phyloP scores from a whole-genome alignment of 2,113 vertebrate genomes.

The Tichodroma muraria region DNA sequence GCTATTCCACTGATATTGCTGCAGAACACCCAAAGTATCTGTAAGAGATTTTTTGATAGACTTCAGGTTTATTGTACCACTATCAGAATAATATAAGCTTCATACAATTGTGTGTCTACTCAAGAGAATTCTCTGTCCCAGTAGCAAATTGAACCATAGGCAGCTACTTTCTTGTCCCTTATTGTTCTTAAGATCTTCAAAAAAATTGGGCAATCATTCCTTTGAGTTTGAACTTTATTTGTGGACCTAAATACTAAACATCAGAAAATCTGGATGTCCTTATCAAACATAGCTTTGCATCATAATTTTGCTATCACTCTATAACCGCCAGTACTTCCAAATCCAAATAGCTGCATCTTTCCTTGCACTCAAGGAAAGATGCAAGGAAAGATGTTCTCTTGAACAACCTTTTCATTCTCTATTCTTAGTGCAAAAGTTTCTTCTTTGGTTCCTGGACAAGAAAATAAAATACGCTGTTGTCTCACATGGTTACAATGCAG shows the following conservation, averaged over 20 bases:
- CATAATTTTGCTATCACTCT: not conserved
- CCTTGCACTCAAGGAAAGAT: too few relatives aligned
- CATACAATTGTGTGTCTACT: not conserved
- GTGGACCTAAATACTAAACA: not conserved
- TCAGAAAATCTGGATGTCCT: not conserved
- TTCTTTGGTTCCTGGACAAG: not conserved
- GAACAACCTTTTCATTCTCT: not conserved
- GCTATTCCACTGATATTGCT: not conserved
- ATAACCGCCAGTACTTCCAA: not conserved
- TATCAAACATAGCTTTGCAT: not conserved
- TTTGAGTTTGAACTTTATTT: not conserved
- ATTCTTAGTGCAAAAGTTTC: not conserved
- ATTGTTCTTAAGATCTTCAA: not conserved
- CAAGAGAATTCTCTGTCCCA: not conserved
- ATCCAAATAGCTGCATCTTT: not conserved
- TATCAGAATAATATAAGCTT: not conserved
- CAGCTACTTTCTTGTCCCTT: not conserved
- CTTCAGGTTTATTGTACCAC: not conserved
- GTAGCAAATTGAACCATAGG: not conserved
- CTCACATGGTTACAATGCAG: rapidly evolving
- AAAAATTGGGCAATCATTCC: not conserved
- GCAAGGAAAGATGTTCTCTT: too few relatives aligned
- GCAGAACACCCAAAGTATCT: not conserved
- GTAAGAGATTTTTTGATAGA: not conserved
- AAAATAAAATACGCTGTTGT: not conserved